Evolutionary conservation across 2,113 vertebrate species (phyloP).

Genomic region (Pheucticus melanocephalus): DNA sequence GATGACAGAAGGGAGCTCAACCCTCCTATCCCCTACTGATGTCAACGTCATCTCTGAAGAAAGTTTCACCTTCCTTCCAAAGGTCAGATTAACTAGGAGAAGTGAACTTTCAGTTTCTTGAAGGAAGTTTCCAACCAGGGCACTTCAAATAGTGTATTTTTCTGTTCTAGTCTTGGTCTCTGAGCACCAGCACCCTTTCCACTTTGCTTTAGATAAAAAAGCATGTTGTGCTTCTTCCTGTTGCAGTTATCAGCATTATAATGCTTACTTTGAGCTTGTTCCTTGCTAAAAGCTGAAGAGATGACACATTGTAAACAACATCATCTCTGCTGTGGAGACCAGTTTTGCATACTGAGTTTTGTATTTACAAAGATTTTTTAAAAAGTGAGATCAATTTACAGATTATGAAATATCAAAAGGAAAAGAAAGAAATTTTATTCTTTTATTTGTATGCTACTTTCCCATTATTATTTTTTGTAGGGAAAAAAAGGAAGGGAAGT

Average conservation of each 20-base stretch:
- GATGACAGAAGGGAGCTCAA: not conserved
- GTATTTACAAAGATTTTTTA: not conserved
- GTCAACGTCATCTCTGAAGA: not conserved
- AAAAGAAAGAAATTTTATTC: not conserved
- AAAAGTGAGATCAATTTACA: not conserved
- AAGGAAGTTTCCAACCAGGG: not conserved
- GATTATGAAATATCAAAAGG: not conserved
- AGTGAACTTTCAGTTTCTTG: not conserved
- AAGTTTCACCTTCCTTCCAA: not conserved
- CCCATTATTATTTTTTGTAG: not conserved
- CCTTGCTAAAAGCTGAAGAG: not conserved
- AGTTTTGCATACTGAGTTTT: not conserved
- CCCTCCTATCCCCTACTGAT: not conserved
- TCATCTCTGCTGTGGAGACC: not conserved
- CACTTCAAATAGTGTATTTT: not conserved
- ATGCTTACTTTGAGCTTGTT: not conserved
- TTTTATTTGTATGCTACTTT: not conserved
- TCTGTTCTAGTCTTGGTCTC: not conserved
- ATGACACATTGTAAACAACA: not conserved
- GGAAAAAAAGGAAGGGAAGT: not conserved
- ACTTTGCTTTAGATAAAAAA: not conserved
- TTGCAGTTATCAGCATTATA: not conserved
- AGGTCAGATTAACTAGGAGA: not conserved
- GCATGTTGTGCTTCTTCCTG: not conserved
- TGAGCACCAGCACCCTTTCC: not conserved